These are phyloP conservation scores for Plebejus argus DNA, from an alignment of 2,888 invertebrate genomes.

Conservation along the genomic window DNA sequence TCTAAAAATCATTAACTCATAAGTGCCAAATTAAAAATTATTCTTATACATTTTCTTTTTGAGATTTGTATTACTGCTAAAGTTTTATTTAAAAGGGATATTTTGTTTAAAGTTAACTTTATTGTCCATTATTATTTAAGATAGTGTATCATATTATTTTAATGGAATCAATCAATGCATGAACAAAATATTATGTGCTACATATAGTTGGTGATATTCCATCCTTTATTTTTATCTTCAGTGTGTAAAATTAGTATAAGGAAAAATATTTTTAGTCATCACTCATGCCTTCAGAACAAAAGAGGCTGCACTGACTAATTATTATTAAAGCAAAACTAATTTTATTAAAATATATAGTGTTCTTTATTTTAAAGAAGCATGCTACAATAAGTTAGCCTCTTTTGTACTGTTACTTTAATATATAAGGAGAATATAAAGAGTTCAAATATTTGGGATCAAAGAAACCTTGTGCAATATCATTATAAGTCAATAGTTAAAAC, in stretches of 20 bases:
- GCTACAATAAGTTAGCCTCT: background rate
- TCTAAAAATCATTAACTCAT: background rate
- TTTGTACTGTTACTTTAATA: background rate
- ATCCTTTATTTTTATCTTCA: background rate
- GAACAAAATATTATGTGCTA: conserved; percentile 3
- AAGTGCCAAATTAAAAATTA: conserved; percentile 29
- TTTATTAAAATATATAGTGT: background rate
- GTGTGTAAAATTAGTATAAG: background rate
- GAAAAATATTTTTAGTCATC: background rate
- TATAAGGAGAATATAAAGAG: conserved; percentile 5
- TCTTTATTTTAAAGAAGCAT: background rate
- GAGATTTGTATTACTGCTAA: background rate
- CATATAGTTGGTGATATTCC: background rate
- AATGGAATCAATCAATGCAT: background rate
- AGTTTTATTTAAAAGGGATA: background rate
- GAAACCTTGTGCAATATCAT: conserved; percentile 27
- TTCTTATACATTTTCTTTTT: background rate
- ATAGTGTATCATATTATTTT: background rate
- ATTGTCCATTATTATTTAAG: background rate
- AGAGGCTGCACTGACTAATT: conserved; percentile 18
- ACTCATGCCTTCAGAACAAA: background rate
- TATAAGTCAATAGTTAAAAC: conserved; percentile 26
- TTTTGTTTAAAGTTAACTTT: background rate
- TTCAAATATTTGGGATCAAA: conserved; percentile 27
- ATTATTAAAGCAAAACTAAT: background rate